Evolutionary conservation across 30 jellyfish, hydroid and myxozoan genomes (phyloP).

Genomic region (Turritopsis rubra): DNA sequence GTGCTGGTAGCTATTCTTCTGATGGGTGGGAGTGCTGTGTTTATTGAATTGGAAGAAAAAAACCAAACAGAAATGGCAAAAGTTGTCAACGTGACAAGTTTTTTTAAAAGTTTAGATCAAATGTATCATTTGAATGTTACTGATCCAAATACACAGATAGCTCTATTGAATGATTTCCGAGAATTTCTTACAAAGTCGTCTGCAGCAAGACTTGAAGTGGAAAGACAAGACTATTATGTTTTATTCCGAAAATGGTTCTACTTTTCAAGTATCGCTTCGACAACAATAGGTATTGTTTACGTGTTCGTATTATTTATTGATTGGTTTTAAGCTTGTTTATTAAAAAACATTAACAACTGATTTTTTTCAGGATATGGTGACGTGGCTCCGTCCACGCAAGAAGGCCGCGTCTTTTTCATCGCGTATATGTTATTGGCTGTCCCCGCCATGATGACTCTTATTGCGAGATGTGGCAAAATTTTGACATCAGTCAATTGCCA

Average conservation of each 20-base stretch:
- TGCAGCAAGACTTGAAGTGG: neutral
- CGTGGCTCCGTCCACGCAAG: conserved; percentile 29
- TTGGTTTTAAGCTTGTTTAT: no score
- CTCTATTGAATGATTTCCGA: neutral
- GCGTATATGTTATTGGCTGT: conserved; percentile 40
- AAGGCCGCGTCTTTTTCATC: conserved; percentile 38
- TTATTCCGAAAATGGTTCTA: neutral
- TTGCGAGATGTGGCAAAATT: conserved; percentile 50
- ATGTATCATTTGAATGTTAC: neutral
- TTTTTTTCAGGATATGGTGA: conserved; percentile 50
- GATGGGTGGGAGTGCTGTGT: neutral
- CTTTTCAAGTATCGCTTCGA: neutral
- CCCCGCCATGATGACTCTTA: conserved; percentile 56
- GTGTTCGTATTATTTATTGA: neutral
- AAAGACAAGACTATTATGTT: neutral
- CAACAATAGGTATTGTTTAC: neutral
- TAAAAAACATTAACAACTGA: neutral
- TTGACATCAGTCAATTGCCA: conserved; percentile 32
- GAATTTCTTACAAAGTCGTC: neutral
- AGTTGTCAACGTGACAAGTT: neutral
- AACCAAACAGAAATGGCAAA: neutral
- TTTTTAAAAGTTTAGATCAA: neutral
- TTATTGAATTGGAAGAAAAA: neutral
- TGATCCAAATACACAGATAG: neutral
- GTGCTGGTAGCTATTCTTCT: neutral